Conservation (phyloP, 2,113 vertebrate genomes). For the Dendropsophus ebraccatus region DNA sequence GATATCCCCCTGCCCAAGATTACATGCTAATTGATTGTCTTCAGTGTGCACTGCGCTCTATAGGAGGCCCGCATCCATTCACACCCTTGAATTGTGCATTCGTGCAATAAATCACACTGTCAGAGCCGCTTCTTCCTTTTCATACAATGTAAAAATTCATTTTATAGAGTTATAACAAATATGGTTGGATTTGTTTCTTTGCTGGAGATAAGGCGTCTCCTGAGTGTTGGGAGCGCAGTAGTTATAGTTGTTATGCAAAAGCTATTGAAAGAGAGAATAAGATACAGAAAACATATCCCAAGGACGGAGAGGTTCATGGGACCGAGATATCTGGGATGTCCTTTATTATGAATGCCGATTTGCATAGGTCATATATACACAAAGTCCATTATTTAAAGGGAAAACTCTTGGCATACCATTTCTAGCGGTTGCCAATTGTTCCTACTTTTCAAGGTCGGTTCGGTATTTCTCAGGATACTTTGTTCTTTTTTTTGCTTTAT, state of each 20-base stretch:
- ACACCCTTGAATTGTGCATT: slow-evolving; percentile 42
- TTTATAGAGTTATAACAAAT: slow-evolving; percentile 55
- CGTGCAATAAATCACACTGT: slow-evolving; percentile 52
- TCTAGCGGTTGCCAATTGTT: not conserved
- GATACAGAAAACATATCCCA: slow-evolving; percentile 38
- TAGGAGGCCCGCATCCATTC: slow-evolving; percentile 37
- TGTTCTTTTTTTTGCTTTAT: not conserved
- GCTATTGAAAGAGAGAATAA: slow-evolving; percentile 46
- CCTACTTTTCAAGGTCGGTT: not conserved
- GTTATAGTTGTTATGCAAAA: slow-evolving; percentile 48
- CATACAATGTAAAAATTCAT: slow-evolving; percentile 46
- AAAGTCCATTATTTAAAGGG: not conserved
- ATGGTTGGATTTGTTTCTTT: slow-evolving; percentile 40
- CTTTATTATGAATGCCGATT: not conserved
- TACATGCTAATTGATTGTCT: slow-evolving; percentile 52
- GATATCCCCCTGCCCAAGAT: slow-evolving; percentile 19
- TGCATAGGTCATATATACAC: not conserved
- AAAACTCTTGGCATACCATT: not conserved
- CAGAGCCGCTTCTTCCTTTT: slow-evolving; percentile 46
- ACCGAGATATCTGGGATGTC: slow-evolving; percentile 36
- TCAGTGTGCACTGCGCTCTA: slow-evolving; percentile 2
- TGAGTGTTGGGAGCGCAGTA: not conserved
- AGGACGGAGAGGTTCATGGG: slow-evolving; percentile 33
- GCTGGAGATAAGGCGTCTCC: slow-evolving; percentile 49
- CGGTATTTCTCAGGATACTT: not conserved